phyloP scores from a whole-genome alignment of 2,113 vertebrate genomes.

The Pongo abelii region DNA sequence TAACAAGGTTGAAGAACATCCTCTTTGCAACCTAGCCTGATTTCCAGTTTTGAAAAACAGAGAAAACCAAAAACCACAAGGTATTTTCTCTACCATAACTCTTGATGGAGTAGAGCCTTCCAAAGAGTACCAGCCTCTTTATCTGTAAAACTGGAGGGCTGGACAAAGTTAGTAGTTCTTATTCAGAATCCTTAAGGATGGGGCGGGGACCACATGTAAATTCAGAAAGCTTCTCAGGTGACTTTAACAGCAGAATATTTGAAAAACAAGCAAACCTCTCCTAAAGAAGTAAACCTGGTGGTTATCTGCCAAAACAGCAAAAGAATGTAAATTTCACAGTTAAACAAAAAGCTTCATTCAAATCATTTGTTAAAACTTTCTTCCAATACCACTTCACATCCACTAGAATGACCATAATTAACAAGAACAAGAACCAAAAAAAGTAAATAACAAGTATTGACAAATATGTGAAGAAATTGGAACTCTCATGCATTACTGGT shows the following conservation, averaged over 20 bases:
- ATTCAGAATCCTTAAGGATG: too few relatives aligned
- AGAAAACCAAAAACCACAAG: neutral
- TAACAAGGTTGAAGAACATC: neutral
- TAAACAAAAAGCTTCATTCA: slow-evolving; percentile 8
- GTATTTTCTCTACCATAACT: neutral
- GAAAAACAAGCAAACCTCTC: neutral
- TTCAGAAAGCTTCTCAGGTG: neutral
- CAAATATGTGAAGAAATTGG: neutral
- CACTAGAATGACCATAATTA: neutral
- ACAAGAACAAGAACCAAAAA: neutral
- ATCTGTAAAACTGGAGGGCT: neutral
- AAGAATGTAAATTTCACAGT: neutral
- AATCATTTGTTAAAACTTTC: neutral
- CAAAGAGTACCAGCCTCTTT: neutral
- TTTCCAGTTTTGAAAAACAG: too few relatives aligned
- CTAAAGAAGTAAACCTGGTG: neutral
- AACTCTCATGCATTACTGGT: neutral
- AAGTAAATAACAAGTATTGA: neutral
- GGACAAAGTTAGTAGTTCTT: neutral
- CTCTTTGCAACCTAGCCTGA: neutral
- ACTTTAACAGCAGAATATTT: neutral
- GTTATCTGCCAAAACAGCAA: neutral
- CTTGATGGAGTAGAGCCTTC: neutral
- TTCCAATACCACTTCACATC: neutral
- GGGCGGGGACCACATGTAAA: too few relatives aligned